These are phyloP conservation scores for Haliclona indistincta DNA, from an alignment of 37 sponge, comb jelly and placozoan species.

Conservation along the genomic window DNA sequence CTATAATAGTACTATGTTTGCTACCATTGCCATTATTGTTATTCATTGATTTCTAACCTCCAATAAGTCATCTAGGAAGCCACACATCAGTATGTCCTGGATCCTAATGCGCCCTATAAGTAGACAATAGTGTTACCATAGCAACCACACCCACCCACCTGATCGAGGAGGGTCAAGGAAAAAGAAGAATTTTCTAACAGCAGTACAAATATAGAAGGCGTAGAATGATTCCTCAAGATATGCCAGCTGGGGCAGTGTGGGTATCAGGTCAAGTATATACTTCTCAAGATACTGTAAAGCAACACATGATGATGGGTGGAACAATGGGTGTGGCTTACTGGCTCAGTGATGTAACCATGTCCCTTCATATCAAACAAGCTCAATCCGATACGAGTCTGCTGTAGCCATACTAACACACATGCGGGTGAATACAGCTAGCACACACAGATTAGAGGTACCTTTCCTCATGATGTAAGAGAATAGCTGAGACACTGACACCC, in stretches of 20 bases:
- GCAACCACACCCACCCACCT: conserved; percentile 39
- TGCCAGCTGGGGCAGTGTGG: conserved; percentile 93
- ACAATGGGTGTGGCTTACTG: conserved; percentile 22
- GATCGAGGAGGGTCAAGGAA: conserved; percentile 94
- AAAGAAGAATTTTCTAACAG: conserved; percentile 98
- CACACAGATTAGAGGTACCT: conserved; percentile 47
- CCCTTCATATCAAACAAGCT: conserved; percentile 96
- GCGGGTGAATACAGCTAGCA: conserved; percentile 5
- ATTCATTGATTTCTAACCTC: conserved; percentile 50
- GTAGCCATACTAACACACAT: conserved; percentile 83
- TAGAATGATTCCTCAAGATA: conserved; percentile 96
- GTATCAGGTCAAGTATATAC: conserved; percentile 97
- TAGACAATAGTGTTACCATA: background rate
- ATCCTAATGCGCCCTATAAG: conserved; percentile 79
- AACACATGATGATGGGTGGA: background rate
- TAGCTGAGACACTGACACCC: conserved; percentile 81
- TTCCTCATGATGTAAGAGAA: conserved; percentile 94
- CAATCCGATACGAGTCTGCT: conserved; percentile 93
- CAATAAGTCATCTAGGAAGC: conserved; percentile 94
- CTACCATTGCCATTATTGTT: background rate
- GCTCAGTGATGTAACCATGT: conserved; percentile 85
- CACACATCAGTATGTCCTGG: conserved; percentile 92
- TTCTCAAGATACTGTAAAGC: conserved; percentile 85
- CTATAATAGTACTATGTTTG: background rate
- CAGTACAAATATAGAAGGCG: conserved; percentile 99